Conservation (phyloP, 2,113 vertebrate species). For the Triplophysa rosa region DNA sequence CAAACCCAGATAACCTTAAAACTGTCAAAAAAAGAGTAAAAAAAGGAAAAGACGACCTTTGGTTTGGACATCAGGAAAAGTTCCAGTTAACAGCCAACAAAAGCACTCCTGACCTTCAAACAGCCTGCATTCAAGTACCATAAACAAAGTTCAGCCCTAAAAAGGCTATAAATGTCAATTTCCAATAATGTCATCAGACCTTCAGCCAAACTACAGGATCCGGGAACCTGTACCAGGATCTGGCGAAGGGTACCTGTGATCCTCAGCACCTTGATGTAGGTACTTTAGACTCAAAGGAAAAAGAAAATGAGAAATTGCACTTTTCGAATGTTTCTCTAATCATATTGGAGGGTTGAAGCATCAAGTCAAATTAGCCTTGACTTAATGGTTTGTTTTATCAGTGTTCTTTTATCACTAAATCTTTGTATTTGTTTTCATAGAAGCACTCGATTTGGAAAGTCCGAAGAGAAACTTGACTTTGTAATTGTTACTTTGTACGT, state of each 20-base stretch:
- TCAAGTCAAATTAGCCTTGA: conserved; percentile 64
- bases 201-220: conserved; percentile 30
- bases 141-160: neutral
- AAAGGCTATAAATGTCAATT: neutral
- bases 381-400: conserved; percentile 63
- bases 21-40: neutral
- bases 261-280: conserved; percentile 26
- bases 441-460: conserved; percentile 41
- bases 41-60: conserved; percentile 1
- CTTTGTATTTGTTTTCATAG: conserved; percentile 46
- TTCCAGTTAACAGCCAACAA: conserved; percentile 16
- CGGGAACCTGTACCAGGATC: neutral
- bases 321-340: conserved; percentile 69
- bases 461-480: conserved; percentile 45
- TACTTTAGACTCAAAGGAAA: conserved; percentile 40
- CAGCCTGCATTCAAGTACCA: conserved; percentile 17
- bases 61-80: neutral
- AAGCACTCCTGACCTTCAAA: conserved; percentile 28
- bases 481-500: conserved; percentile 36
- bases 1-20: conserved; percentile 3
- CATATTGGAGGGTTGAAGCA: conserved; percentile 65
- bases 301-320: conserved; percentile 66
- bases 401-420: conserved; percentile 44
- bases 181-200: conserved; percentile 17
- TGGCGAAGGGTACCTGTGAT: conserved; percentile 10